A percentile compares a stretch with the other conserved stretches of the same genome.
Conservation (phyloP, 2,113 vertebrate species). For the Lophochroa leadbeateri region DNA sequence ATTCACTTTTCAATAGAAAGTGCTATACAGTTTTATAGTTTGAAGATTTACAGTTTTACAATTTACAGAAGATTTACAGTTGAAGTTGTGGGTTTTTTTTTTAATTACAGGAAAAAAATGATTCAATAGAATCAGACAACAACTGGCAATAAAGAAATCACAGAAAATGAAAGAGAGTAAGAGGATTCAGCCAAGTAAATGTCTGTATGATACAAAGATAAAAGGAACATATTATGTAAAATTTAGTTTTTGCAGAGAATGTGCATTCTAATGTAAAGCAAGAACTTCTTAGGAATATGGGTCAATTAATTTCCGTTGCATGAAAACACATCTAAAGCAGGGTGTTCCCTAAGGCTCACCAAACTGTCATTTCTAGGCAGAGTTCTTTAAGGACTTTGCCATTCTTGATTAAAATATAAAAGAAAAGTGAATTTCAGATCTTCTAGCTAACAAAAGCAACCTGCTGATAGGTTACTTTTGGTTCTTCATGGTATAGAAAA, state of each 20-base stretch:
- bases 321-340: not conserved
- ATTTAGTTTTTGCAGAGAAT: not conserved
- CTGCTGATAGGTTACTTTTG: not conserved
- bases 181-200: not conserved
- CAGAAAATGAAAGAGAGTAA: not conserved
- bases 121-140: not conserved
- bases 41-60: not conserved
- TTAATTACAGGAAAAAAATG: not conserved
- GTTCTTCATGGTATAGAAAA: not conserved
- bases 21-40: not conserved
- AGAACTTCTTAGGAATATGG: not conserved
- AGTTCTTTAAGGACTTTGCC: not conserved
- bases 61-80: not conserved
- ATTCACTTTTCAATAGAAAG: not conserved
- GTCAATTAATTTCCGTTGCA: conserved; percentile 14
- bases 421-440: not conserved
- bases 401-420: not conserved
- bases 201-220: not conserved
- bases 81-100: not conserved
- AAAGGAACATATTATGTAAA: not conserved
- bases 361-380: not conserved
- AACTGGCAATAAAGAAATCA: not conserved
- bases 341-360: not conserved
- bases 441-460: not conserved
- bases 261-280: not conserved